Evolutionary conservation across 2,113 vertebrate genomes (phyloP), one percentile per base, ranked within the genome.

Genomic region (Ammospiza caudacuta): DNA sequence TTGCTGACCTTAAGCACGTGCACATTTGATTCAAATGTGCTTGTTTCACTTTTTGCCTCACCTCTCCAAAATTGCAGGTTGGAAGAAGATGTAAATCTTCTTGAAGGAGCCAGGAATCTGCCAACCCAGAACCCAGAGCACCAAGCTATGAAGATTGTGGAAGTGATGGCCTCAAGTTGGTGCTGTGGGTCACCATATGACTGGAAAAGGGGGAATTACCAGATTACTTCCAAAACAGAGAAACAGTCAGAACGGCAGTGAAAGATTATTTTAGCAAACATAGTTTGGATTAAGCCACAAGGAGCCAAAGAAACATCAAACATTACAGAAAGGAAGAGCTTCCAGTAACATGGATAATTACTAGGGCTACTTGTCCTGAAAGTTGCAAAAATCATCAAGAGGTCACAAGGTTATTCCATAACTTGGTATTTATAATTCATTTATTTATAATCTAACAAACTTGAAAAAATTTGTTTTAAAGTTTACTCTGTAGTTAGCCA

Each of bases 21-120:
- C 16, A 19, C 0, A 4, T 61, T 43, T 1, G 0, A n/a, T 49
- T 73, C 31, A 31, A 18, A 73, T 6, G 18, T n/a, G 20, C 11
- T 59, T 67, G 10, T 57, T 77, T 68, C n/a, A 24, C 37, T 41
- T 63, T 67, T 57, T 62, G 22, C 55, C 55, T 87, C 82, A 31
- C 18, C 16, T 69, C 28, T 74, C 47, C 44, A 39, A 24, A 23
- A 14, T 0, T 46, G 43, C 29, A 74, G 39, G 18, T 1, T 63
- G 39, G 59, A 52, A 73, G 73, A 66, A 82, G 39, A 44, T 37
- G 6, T 47, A n/a, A 74, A 35, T 13, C 66, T 72, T 44, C 20
- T 74, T 22, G 19, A 69, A 81, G 37, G 51, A 89, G 23, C 29
- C 27, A 21, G 35, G 55, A 63, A 35, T 47, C 70, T 58, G 21